These are phyloP conservation scores for Clinocottus analis DNA, from an alignment of 2,113 vertebrate species.

Conservation along the genomic window DNA sequence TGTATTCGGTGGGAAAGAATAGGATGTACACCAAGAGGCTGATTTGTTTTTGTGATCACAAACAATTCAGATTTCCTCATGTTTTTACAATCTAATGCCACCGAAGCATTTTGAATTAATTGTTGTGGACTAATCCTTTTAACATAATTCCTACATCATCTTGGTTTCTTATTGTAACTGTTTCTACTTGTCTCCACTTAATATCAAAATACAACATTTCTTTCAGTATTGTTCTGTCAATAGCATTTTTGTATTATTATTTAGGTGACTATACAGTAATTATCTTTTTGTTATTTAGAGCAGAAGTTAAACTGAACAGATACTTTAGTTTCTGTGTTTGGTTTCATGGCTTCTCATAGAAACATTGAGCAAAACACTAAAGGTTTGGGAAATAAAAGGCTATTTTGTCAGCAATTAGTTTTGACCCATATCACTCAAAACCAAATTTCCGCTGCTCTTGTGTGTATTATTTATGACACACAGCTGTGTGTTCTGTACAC, in stretches of 20 bases:
- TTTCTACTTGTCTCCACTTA: background rate
- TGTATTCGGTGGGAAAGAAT: background rate
- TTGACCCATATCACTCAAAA: slow-evolving; percentile 3
- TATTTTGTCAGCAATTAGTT: background rate
- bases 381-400: background rate
- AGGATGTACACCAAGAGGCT: too few relatives aligned
- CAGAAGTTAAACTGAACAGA: background rate
- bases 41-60: background rate
- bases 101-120: background rate
- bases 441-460: background rate
- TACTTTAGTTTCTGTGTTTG: background rate
- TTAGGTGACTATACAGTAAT: background rate
- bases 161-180: background rate
- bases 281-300: background rate
- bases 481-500: slow-evolving; percentile 24
- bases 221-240: background rate
- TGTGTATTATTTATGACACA: slow-evolving; percentile 53
- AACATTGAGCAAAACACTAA: background rate
- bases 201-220: background rate
- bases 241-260: background rate
- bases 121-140: background rate
- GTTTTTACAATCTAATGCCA: background rate
- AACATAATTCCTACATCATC: background rate
- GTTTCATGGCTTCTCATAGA: background rate
- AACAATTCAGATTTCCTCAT: background rate